Conservation (phyloP, 2,888 invertebrate species). For the Limenitis camilla region DNA sequence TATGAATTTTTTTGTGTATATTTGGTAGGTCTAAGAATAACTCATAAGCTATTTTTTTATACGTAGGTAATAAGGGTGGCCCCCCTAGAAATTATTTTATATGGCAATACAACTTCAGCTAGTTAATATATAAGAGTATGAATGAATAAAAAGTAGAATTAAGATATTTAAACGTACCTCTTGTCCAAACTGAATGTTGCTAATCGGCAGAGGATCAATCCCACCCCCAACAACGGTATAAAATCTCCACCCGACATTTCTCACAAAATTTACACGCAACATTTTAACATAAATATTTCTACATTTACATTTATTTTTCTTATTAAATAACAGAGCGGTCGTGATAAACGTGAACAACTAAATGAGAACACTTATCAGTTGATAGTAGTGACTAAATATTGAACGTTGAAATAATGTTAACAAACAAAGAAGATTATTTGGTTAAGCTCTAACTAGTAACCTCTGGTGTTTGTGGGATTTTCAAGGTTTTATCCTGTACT, state of each 20-base stretch:
- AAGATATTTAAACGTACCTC: conserved; percentile 15
- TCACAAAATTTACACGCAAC: conserved; percentile 33
- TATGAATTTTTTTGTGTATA: too few species aligned
- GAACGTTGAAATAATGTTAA: conserved; percentile 23
- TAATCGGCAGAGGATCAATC: conserved; percentile 9
- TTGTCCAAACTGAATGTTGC: conserved; percentile 13
- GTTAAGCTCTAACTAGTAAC: conserved; percentile 15
- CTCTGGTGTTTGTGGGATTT: conserved; percentile 9
- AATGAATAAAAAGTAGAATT: too few species aligned
- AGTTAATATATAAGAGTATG: too few species aligned
- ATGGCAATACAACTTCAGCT: too few species aligned
- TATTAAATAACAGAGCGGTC: conserved; percentile 12
- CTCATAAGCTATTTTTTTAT: too few species aligned
- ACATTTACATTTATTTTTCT: neutral
- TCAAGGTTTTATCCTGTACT: conserved; percentile 4
- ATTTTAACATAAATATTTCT: conserved; percentile 30
- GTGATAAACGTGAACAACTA: conserved; percentile 21
- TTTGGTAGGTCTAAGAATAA: too few species aligned
- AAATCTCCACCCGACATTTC: conserved; percentile 10
- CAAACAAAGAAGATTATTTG: conserved; percentile 21
- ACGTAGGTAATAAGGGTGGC: too few species aligned
- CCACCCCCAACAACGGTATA: conserved; percentile 14
- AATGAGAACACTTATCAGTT: conserved; percentile 34
- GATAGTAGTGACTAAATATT: conserved; percentile 30
- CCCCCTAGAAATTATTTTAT: too few species aligned